Conservation (phyloP, 2,113 vertebrate genomes). For the Mus spicilegus region DNA sequence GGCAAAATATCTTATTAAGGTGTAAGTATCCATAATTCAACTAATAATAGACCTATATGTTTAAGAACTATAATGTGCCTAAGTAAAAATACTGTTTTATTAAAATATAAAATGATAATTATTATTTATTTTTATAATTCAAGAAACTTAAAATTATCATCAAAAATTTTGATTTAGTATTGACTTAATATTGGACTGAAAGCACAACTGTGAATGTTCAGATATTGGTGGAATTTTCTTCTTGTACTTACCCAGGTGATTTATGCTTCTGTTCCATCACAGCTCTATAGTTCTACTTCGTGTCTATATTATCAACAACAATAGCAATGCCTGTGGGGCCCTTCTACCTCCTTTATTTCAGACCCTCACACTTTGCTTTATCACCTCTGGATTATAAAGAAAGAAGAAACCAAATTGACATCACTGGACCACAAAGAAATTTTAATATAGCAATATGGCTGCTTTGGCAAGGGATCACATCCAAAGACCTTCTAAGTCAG, state of each 20-base stretch:
- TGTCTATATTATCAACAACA: background rate
- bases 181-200: slow-evolving; percentile 25
- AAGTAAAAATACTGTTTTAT: slow-evolving; percentile 35
- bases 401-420: background rate
- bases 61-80: background rate
- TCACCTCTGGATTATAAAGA: background rate
- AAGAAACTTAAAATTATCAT: background rate
- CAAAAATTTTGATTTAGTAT: background rate
- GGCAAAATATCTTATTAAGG: background rate
- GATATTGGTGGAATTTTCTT: background rate
- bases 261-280: background rate
- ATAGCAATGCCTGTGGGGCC: background rate
- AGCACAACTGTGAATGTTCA: background rate
- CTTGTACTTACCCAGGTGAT: background rate
- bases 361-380: background rate
- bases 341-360: background rate
- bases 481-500: no score
- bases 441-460: no score
- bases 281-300: background rate
- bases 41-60: background rate
- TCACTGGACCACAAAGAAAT: background rate
- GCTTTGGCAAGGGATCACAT: no score
- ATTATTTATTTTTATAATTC: slow-evolving; percentile 28
- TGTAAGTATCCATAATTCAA: background rate
- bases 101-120: background rate